Conservation (phyloP, 2,888 invertebrate species). For the Euzophera pinguis region DNA sequence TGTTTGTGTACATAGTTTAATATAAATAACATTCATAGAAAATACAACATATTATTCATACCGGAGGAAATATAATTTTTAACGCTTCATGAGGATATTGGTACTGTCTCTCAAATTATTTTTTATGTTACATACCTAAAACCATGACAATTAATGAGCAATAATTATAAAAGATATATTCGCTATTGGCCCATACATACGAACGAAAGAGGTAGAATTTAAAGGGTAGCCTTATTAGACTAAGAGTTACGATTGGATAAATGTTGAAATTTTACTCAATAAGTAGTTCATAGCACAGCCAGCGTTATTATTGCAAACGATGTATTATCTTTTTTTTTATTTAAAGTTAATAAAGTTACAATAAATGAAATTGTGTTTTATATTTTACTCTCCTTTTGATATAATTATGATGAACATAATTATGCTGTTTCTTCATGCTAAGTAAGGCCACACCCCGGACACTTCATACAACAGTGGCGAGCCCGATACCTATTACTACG, state of each 20-base stretch:
- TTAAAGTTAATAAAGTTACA: slow-evolving; percentile 72
- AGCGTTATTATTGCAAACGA: slow-evolving; percentile 68
- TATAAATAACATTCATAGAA: too few relatives aligned
- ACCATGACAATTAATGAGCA: slow-evolving; percentile 13
- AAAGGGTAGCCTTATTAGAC: slow-evolving; percentile 76
- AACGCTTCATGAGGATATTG: too few relatives aligned
- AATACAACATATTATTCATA: too few relatives aligned
- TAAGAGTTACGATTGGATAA: slow-evolving; percentile 62
- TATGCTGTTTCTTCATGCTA: too few relatives aligned
- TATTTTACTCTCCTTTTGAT: background rate
- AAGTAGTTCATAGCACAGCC: slow-evolving; percentile 66
- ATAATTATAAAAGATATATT: slow-evolving; percentile 12
- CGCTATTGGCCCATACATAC: slow-evolving; percentile 41
- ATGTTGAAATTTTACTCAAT: slow-evolving; percentile 61
- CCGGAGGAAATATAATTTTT: too few relatives aligned
- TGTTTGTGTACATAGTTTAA: too few relatives aligned
- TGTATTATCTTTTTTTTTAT: slow-evolving; percentile 62
- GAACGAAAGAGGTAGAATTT: slow-evolving; percentile 60
- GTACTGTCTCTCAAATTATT: too few relatives aligned
- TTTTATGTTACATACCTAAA: background rate
- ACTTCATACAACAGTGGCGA: too few relatives aligned
- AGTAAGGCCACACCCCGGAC: too few relatives aligned
- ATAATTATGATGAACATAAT: too few relatives aligned
- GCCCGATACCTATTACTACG: too few relatives aligned
- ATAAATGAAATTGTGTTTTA: slow-evolving; percentile 31